A percentile compares a stretch with the other conserved stretches of the same genome.
These are phyloP conservation scores for Cliona cf. orientalis DNA, from an alignment of 37 sponge, comb jelly and placozoan species.

Conservation along the genomic window DNA sequence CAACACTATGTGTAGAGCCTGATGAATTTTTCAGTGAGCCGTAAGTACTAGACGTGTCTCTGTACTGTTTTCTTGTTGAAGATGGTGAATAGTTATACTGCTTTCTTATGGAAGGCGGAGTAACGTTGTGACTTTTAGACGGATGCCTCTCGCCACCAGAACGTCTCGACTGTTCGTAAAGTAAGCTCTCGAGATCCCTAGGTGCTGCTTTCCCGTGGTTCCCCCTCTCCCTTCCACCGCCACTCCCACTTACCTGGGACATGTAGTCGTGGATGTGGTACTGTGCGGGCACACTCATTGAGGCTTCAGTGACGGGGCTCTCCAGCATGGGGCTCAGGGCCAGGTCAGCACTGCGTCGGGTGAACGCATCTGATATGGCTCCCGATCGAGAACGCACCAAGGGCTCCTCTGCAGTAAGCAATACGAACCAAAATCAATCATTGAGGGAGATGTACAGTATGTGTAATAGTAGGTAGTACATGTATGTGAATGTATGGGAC, in stretches of 20 bases:
- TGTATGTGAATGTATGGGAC: too few species aligned
- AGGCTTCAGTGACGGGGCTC: neutral
- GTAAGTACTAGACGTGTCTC: neutral
- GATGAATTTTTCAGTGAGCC: slow-evolving; percentile 12
- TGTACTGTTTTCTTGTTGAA: neutral
- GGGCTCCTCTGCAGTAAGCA: too few species aligned
- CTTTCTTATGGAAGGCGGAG: neutral
- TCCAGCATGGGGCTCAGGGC: too few species aligned
- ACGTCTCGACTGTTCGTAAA: neutral
- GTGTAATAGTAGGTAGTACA: too few species aligned
- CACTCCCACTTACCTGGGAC: neutral
- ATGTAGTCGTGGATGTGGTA: neutral
- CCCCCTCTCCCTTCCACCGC: neutral
- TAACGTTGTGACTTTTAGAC: neutral
- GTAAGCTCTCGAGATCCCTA: too few species aligned
- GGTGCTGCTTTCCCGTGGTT: neutral
- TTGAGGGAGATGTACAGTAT: too few species aligned
- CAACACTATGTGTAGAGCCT: neutral
- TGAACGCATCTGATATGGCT: too few species aligned
- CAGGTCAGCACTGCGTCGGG: too few species aligned
- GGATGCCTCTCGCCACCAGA: neutral
- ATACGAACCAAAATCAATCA: too few species aligned
- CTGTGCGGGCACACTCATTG: slow-evolving; percentile 1
- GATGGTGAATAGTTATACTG: neutral
- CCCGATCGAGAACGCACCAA: too few species aligned